phyloP scores from a whole-genome alignment of 2,113 vertebrate species.

The Lepisosteus oculatus region DNA sequence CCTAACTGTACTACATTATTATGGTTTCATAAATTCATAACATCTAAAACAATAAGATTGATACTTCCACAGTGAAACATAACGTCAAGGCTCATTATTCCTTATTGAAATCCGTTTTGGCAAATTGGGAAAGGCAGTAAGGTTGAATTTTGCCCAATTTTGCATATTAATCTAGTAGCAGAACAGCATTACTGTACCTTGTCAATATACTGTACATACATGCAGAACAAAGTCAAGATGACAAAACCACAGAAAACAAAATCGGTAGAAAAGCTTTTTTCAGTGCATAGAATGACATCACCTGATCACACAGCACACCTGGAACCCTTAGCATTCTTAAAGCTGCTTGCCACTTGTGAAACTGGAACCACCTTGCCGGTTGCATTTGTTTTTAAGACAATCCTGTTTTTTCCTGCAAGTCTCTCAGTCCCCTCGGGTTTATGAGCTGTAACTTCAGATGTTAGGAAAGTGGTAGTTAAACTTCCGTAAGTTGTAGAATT shows the following conservation, averaged over 20 bases:
- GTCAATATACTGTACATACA: slow-evolving; percentile 30
- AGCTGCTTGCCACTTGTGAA: slow-evolving; percentile 3
- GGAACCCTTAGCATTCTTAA: neutral
- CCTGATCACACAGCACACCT: slow-evolving; percentile 3
- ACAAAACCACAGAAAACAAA: slow-evolving; percentile 22
- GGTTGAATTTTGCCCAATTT: slow-evolving; percentile 32
- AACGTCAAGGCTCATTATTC: no score
- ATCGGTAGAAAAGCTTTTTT: slow-evolving; percentile 5
- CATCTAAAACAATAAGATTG: no score
- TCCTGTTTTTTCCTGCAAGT: neutral
- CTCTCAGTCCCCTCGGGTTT: neutral
- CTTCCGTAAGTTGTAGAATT: slow-evolving; percentile 74
- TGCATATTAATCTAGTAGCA: slow-evolving; percentile 36
- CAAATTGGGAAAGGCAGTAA: slow-evolving; percentile 55
- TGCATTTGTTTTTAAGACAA: slow-evolving; percentile 18
- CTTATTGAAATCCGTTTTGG: slow-evolving; percentile 46
- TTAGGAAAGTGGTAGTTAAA: slow-evolving; percentile 86
- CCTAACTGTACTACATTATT: no score
- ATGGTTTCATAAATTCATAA: no score
- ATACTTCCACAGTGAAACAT: no score
- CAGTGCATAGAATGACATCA: slow-evolving; percentile 46
- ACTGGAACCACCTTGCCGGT: neutral
- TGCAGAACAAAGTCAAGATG: slow-evolving; percentile 22
- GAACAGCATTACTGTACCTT: slow-evolving; percentile 46
- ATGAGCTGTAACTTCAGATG: slow-evolving; percentile 63